Base-by-base conservation (phyloP, 2,888 invertebrate genomes). In the Drosophila peninsularis region DNA sequence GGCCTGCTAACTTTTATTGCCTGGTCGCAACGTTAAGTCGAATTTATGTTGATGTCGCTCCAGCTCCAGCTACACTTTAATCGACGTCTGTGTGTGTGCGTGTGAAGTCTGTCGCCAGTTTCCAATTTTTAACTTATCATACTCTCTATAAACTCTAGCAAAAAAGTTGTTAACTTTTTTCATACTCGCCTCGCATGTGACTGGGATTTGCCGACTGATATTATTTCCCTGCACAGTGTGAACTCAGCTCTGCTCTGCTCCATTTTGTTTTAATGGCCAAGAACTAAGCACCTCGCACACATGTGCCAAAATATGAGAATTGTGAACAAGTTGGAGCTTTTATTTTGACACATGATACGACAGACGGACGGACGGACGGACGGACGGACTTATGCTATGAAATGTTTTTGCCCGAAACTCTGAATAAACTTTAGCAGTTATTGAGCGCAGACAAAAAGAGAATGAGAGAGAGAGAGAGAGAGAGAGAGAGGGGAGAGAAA, bases 11-110 rank as follows among this genome's bases (percentile, higher is more conserved):
- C 75, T 79, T 76, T 80, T 80, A 77, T 77, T 80, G 80, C 66
- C 65, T 47, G 71, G 62, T 67, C 67, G 78, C 71, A 67, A 55
- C 80, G 90, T 89, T 82, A 85, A 85, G 88, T 80, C 72, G 88
- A 88, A 85, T 85, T 85, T 85, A 85, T 85, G 84, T 84, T 88
- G 88, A 89, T 84, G 75, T 44, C 37, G 49, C 37, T 36, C 5
- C 44, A 17, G 42, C 21, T 24, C 30, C 45, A 10, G 34, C 34
- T n/a, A 27, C 52, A 62, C 57, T 62, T 62, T 83, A 87, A 84
- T 84, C 89, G 89, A 84, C 66, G 44, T 14, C 5, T 14, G 72
- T 80, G 66, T 62, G 63, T 80, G 64, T 66, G 75, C 69, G 69
- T 69, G 13, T 14, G 66, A 56, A 60, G 75, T 57, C 62, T 55